These are phyloP conservation scores for Elachura formosa DNA, from an alignment of 2,113 vertebrate species.

Conservation along the genomic window DNA sequence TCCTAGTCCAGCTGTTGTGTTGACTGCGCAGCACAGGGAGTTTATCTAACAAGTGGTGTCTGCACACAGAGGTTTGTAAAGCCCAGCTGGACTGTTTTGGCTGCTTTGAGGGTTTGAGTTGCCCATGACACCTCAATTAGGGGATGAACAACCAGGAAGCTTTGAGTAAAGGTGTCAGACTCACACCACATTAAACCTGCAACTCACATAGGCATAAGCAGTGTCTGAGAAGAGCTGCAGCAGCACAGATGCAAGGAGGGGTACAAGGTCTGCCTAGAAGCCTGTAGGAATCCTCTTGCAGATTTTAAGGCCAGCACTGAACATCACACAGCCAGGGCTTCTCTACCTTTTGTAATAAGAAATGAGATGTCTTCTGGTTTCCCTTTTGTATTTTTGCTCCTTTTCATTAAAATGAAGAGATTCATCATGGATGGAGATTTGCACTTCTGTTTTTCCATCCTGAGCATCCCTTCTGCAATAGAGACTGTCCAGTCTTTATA, in stretches of 20 bases:
- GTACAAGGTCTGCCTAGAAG: not conserved
- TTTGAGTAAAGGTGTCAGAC: not conserved
- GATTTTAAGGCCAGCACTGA: not conserved
- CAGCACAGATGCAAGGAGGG: not conserved
- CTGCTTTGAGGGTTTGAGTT: not conserved
- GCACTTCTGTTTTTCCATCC: not conserved
- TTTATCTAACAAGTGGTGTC: not conserved
- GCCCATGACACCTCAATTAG: not conserved
- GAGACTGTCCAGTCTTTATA: not conserved
- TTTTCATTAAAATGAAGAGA: not conserved
- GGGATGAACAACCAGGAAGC: not conserved
- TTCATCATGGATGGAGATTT: not conserved
- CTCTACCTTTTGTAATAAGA: not conserved
- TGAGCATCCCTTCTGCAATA: not conserved
- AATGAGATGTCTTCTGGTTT: not conserved
- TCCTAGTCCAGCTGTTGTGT: not conserved
- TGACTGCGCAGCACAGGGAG: not conserved
- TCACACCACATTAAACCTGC: not conserved
- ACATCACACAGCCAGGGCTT: not conserved
- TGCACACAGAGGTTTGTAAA: not conserved
- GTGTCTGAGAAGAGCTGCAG: not conserved
- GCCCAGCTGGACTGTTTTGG: not conserved
- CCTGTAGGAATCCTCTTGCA: not conserved
- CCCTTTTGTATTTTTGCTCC: not conserved
- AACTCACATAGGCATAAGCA: not conserved